phyloP scores from a whole-genome alignment of 2,113 vertebrate genomes.

The Oryzias curvinotus region DNA sequence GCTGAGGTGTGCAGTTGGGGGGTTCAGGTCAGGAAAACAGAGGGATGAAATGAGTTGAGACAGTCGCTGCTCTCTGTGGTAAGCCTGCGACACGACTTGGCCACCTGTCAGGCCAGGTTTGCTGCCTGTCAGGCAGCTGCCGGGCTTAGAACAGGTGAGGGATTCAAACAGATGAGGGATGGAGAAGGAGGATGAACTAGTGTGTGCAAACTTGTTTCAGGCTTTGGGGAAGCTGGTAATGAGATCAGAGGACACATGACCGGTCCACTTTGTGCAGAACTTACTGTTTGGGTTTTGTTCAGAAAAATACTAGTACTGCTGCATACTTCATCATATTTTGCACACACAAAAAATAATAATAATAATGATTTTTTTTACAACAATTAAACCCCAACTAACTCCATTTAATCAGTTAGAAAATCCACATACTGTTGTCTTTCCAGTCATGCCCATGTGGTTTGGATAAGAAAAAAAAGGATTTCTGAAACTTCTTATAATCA shows the following conservation, averaged over 20 bases:
- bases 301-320: too few species aligned
- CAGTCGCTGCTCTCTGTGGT: slow-evolving; percentile 61
- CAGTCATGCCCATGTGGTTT: too few species aligned
- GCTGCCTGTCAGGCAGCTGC: slow-evolving; percentile 61
- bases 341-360: too few species aligned
- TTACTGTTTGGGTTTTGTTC: too few species aligned
- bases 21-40: slow-evolving; percentile 51
- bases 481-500: too few species aligned
- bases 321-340: too few species aligned
- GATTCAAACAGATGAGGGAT: slow-evolving; percentile 15
- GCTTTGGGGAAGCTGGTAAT: slow-evolving; percentile 10
- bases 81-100: slow-evolving; percentile 65
- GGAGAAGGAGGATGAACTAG: slow-evolving; percentile 10
- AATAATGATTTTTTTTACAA: too few species aligned
- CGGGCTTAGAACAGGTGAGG: slow-evolving; percentile 28
- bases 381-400: too few species aligned
- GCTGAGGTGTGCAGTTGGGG: slow-evolving; percentile 15
- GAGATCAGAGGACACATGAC: slow-evolving; percentile 1
- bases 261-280: too few species aligned
- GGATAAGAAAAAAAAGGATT: too few species aligned
- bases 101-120: slow-evolving; percentile 68
- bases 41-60: slow-evolving; percentile 69
- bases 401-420: too few species aligned
- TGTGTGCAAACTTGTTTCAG: slow-evolving; percentile 33
- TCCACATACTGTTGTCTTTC: too few species aligned